These are phyloP conservation scores for Halcyon malimbica DNA, from an alignment of 2,113 vertebrate species.

Conservation along the genomic window DNA sequence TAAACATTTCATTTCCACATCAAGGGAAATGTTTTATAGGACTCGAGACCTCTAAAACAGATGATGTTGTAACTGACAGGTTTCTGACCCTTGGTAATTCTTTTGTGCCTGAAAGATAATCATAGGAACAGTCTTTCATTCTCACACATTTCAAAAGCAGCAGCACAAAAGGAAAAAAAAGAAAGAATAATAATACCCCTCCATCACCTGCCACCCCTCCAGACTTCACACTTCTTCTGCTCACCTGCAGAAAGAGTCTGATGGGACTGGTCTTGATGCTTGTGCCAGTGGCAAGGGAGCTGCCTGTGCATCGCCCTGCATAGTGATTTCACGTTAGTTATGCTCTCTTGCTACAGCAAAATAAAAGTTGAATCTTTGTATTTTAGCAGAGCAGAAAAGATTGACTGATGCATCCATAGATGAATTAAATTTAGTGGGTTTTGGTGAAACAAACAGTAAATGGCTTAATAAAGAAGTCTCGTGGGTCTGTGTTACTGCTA, in stretches of 20 bases:
- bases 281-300: not conserved
- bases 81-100: not conserved
- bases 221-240: not conserved
- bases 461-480: not conserved
- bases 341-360: not conserved
- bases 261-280: not conserved
- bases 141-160: not conserved
- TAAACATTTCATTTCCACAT: not conserved
- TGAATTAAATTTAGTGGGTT: not conserved
- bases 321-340: not conserved
- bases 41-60: not conserved
- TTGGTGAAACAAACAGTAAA: not conserved
- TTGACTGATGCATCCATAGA: not conserved
- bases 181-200: not conserved
- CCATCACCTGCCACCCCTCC: not conserved
- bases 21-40: not conserved
- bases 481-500: not conserved
- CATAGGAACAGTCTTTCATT: not conserved
- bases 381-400: not conserved
- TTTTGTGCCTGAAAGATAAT: not conserved
- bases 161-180: not conserved
- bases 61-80: not conserved
- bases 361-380: not conserved
- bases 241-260: not conserved
- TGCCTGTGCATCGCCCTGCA: not conserved